Base-by-base conservation (phyloP, 2,888 invertebrate genomes). In the Mamestra brassicae region DNA sequence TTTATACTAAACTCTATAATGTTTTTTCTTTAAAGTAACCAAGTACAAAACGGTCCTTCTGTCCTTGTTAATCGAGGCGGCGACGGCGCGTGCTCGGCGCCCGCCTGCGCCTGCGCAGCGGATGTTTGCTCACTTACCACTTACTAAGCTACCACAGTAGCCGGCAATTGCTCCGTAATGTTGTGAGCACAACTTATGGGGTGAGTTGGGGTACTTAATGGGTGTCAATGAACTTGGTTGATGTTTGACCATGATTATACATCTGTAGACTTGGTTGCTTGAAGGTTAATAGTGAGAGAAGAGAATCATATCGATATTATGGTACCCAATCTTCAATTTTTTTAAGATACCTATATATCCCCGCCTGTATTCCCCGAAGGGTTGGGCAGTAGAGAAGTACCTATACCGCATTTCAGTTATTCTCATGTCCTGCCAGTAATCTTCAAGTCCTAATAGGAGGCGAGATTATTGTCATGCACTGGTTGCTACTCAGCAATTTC, bases 91-190 rank as follows among this genome's bases (percentile, higher is more conserved):
- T 84, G 82, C 62, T 61, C 71, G 74, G 75, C 85, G 83, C 80
- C 84, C 73, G 69, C 11, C 68, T 57, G 74, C 74, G 34, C 68
- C 17, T 57, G 68, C 71, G 66, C 83, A 74, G 80, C 87, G 85
- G 85, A 86, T 86, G 87, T 87, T 87, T 87, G 83, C 71, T 82
- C 80, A 67, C 76, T 87, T 77, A 75, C 78, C 55, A 74, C 74
- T 87, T 74, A 75, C 78, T 52, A 74, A 58, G 69, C 80, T 73
- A 64, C 79, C 68, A 71, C 77, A 62, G 78, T 57, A 64, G 72
- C 72, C 55, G 38, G 63, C 83, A 81, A 85, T 85, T 85, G 78
- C 63, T 52, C 38, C 34, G 54, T 63, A 71, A 74, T 82, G 79
- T 76, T 71, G 66, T 66, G 58, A 61, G 64, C 34, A 38, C 57